Evolutionary conservation across 2,888 invertebrate species (phyloP), one percentile per base, ranked within the genome.

Genomic region (Lasioglossum oenotherae): DNA sequence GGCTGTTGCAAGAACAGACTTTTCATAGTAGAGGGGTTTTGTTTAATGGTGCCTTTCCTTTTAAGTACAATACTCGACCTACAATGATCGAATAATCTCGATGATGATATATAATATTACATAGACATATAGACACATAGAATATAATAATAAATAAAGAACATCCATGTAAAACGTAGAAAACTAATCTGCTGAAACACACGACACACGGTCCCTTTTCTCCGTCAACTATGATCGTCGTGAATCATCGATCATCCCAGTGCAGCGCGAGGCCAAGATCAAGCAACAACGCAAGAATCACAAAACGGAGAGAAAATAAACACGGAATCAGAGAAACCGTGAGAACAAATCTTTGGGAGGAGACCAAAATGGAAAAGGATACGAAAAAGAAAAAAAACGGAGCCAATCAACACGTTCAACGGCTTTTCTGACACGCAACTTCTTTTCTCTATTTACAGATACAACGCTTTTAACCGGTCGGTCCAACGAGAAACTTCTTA

Each of bases 401-500:
- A 60, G 71, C 57, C 3, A 41, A 78, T 80, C 79, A 77, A 14
- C 76, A 27, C 73, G 80, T 75, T 53, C 80, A 79, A 57, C 81
- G 79, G 35, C 81, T 81, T 83, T 88, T 90, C 87, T 84, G 85
- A 88, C 81, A 84, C 81, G 85, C 79, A 81, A 86, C 89, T 91
- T 23, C 60, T 64, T 91, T 92, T 93, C 91, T 93, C 91, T 92
- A 92, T 94, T 93, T 93, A 82, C 93, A 93, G 93, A 93, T 93
- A 87, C 92, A 91, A 89, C 93, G 92, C 91, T 92, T 91, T 93
- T 93, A 91, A 91, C 91, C 87, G 87, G 41, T 41, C 41, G 41
- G 2, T 41, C 41, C 41, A 41, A 41, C 41, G 41, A 41, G 41
- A 41, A 41, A 41, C 41, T 41, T 41, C 41, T 1, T 87, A 91